These are phyloP conservation scores for Saturnia japonica DNA, from an alignment of 2,888 invertebrate species.

Conservation along the genomic window DNA sequence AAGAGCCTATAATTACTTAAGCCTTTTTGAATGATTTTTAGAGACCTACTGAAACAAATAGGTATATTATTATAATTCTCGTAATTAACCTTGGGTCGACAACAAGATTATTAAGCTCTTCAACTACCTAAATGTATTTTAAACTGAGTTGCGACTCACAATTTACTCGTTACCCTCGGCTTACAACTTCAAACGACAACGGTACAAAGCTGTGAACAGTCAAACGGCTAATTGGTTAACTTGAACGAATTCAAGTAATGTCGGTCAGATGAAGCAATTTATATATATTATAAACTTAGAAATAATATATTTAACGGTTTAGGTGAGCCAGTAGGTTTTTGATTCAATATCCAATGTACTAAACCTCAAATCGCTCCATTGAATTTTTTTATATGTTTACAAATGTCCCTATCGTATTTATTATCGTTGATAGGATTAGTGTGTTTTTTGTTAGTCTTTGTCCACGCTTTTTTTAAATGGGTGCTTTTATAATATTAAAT, in stretches of 20 bases:
- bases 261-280: neutral
- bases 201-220: slow-evolving; percentile 9
- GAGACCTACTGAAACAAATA: neutral
- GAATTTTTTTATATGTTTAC: too few species aligned
- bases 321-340: too few species aligned
- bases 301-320: neutral
- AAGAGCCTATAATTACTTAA: neutral
- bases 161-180: neutral
- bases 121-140: slow-evolving; percentile 10
- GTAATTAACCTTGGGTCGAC: neutral
- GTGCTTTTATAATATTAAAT: too few species aligned
- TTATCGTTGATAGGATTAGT: too few species aligned
- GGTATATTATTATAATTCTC: neutral
- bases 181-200: slow-evolving; percentile 1
- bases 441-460: too few species aligned
- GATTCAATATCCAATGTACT: too few species aligned
- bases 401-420: too few species aligned
- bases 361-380: neutral
- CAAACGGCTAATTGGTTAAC: slow-evolving; percentile 7
- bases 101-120: neutral
- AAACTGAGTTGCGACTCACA: neutral
- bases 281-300: neutral
- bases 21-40: too few species aligned
- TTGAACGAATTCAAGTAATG: slow-evolving; percentile 3
- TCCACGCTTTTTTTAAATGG: too few species aligned